Evolutionary conservation across 2,113 vertebrate species (phyloP), one percentile per base, ranked within the genome.

Genomic region (Pardalotus punctatus): DNA sequence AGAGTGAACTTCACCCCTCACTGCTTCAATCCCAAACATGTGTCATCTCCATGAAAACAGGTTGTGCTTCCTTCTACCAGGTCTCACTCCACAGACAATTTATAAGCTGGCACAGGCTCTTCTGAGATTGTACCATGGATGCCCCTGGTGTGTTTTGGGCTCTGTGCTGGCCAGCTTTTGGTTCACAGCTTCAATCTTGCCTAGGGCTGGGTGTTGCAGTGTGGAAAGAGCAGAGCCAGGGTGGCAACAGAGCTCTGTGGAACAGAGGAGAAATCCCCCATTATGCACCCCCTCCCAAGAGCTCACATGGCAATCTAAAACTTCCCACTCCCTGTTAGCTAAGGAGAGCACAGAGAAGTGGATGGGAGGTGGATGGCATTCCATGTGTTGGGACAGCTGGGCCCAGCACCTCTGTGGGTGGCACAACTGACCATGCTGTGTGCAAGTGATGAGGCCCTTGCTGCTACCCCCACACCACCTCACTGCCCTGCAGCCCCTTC

Each of bases 341-440:
- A 57, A 81, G n/a, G 57, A 78, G 74, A 53, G 23, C 28, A 27
- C 18, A 77, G 25, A 66, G 65, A 48, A 57, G 15, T 40, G 38
- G 21, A 33, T 45, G 45, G 29, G 51, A 86, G 19, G 24, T 50
- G 60, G 45, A 42, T 25, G 54, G 35, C 25, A 36, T 40, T 58
- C 58, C 16, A 9, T 23, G 2, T 10, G 58, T 38, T 2, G 48
- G 56, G 58, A 43, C 45, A 89, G 24, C 33, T 5, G 18, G n/a
- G 16, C 28, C 40, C 53, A 53, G 71, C 14, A 58, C 53, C 25
- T n/a, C 42, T 14, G 3, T 40, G 53, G 25, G 17, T 48, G 50
- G 22, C 36, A 80, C 36, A 57, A 15, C 24, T 2, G 8, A 1
- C 21, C 6, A 3, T 0, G 0, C 33, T 47, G 27, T 15, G 51